These are phyloP conservation scores for Phorcus lineatus DNA, from an alignment of 2,888 invertebrate genomes.

Conservation along the genomic window DNA sequence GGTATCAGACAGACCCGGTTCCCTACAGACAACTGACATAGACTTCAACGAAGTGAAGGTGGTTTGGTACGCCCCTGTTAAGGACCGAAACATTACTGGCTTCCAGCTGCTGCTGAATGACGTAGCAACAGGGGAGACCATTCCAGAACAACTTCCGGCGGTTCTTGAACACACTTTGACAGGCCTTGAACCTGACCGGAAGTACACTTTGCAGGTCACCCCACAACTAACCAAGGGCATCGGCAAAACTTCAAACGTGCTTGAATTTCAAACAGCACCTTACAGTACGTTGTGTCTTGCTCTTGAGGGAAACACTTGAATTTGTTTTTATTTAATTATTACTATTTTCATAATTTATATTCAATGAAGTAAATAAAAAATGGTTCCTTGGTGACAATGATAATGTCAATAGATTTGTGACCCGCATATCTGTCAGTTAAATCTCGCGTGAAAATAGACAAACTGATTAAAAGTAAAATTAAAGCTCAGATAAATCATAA, in stretches of 20 bases:
- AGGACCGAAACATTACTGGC: not conserved
- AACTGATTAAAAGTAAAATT: no score
- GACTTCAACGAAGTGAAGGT: not conserved
- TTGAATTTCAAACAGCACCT: not conserved
- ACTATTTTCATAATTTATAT: no score
- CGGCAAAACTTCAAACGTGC: not conserved
- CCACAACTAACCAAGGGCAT: not conserved
- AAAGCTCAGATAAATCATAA: no score
- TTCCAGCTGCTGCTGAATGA: not conserved
- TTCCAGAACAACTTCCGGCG: not conserved
- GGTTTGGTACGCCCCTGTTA: not conserved
- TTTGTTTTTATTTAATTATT: no score
- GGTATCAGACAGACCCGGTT: not conserved
- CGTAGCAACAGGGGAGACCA: not conserved
- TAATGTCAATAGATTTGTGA: no score
- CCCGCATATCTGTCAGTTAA: no score
- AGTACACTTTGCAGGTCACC: not conserved
- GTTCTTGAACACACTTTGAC: not conserved
- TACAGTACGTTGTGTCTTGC: not conserved
- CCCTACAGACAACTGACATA: not conserved
- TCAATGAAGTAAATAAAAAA: no score
- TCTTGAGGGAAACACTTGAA: not conserved
- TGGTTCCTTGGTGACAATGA: no score
- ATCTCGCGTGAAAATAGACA: no score
- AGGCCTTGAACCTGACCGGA: not conserved